A percentile compares a stretch with the other conserved stretches of the same genome.
Conservation (phyloP, 2,888 invertebrate genomes). For the Tenthredo scrophulariae region DNA sequence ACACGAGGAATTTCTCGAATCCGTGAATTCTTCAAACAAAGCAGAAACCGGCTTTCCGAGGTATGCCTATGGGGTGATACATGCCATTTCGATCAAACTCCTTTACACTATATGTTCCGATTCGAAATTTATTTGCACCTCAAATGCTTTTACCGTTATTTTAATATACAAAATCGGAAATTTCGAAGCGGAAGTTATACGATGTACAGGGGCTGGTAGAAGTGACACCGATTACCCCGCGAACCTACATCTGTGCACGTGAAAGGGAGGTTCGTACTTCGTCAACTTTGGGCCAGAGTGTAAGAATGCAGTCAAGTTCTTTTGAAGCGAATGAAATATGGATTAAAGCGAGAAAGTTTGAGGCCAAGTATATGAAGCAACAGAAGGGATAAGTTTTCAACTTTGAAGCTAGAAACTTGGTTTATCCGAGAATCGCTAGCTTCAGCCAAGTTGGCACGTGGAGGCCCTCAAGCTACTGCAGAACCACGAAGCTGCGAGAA, state of each 20-base stretch:
- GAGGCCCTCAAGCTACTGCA: slow-evolving; percentile 57
- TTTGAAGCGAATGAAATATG: slow-evolving; percentile 70
- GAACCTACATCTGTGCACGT: background rate
- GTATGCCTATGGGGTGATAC: background rate
- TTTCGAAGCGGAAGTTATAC: background rate
- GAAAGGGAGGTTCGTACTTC: slow-evolving; percentile 10
- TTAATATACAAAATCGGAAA: background rate
- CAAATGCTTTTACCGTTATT: background rate
- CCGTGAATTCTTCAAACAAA: background rate
- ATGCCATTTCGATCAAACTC: background rate
- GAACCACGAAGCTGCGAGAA: slow-evolving; percentile 39
- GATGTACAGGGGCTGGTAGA: background rate
- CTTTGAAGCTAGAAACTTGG: slow-evolving; percentile 66
- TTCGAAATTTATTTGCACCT: background rate
- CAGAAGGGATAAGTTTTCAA: slow-evolving; percentile 68
- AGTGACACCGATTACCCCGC: background rate
- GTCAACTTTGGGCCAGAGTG: slow-evolving; percentile 15
- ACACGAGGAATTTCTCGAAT: slow-evolving; percentile 5
- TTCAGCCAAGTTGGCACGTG: slow-evolving; percentile 60
- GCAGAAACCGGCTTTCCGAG: background rate
- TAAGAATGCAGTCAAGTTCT: slow-evolving; percentile 47
- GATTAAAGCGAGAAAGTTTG: slow-evolving; percentile 66
- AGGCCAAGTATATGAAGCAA: slow-evolving; percentile 54
- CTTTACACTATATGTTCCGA: background rate
- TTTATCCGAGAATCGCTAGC: slow-evolving; percentile 65